Base-by-base conservation (phyloP, 2,888 invertebrate species). In the Heliconius charithonia region DNA sequence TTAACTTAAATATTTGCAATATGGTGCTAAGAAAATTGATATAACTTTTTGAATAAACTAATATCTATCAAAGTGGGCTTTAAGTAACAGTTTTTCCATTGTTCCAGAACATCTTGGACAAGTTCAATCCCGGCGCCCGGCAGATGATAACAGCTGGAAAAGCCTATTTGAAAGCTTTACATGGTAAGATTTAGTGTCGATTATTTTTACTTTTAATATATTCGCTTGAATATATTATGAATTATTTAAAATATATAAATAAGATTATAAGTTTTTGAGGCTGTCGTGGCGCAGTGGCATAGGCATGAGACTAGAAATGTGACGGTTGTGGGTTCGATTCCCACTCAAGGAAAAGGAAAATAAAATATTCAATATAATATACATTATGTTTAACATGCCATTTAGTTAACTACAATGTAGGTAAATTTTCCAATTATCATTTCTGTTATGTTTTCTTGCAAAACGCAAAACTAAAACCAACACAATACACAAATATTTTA, bases 141-240 rank as follows among this genome's bases (percentile, higher is more conserved):
- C 98, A 98, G 95, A 96, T 99, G 96, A 98, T 99, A 93, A 97
- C 97, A 86, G 97, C 98, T 85, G 98, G 98, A 81, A 98, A 98
- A 93, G 98, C 98, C 80, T 98, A 98, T 92, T 96, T 99, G 86
- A 99, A 99, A 93, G 98, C 98, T 86, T 96, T 99, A 89, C 98
- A 98, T 93, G 98, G 98, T 98, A 95, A 97, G 97, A 96, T 69
- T 70, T 32, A 32, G 19, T 29, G n/a, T 10, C 9, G 7, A 25
- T 66, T 56, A 37, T 56, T 32, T 45, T 51, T 56, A 63, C 63
- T 7, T 27, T 29, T 25, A 59, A 10, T 59, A 25, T 51, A 51
- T 51, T 45, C 13, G 13, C 13, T 45, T 45, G 13, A 13, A 45
- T 45, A 45, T 45, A 45, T 45, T 45, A 45, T 45, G 3, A 0